These are phyloP conservation scores for Zingel zingel DNA, from an alignment of 2,113 vertebrate genomes.

Conservation along the genomic window DNA sequence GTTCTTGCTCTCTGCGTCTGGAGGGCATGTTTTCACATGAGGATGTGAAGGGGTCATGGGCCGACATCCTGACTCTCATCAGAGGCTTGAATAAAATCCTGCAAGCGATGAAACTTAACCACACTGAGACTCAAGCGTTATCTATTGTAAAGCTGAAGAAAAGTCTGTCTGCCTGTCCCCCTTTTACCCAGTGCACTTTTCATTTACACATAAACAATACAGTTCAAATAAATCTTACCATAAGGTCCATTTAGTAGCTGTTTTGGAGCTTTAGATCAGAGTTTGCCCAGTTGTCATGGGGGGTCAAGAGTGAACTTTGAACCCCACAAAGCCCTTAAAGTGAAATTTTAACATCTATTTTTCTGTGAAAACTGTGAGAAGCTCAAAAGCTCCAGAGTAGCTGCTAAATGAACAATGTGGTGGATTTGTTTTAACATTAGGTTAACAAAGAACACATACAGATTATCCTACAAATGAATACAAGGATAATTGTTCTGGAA, in stretches of 20 bases:
- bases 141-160: constrained; percentile 38
- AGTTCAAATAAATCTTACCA: neutral
- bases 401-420: neutral
- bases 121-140: constrained; percentile 47
- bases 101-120: constrained; percentile 37
- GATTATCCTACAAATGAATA: neutral
- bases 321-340: neutral
- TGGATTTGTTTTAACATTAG: neutral
- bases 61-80: constrained; percentile 54
- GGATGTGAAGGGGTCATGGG: constrained; percentile 33
- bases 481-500: neutral
- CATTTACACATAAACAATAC: neutral
- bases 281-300: neutral
- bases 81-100: constrained; percentile 76
- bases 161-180: neutral
- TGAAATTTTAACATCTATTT: neutral
- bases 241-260: neutral
- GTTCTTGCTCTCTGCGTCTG: constrained; percentile 76
- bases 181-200: no score
- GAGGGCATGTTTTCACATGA: constrained; percentile 47
- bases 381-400: neutral
- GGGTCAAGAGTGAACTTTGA: neutral
- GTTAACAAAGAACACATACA: no score
- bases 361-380: neutral
- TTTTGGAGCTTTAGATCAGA: neutral